A percentile compares a stretch with the other conserved stretches of the same genome.
Conservation (phyloP, 2,797 vertebrate genomes). For the Chiroxiphia lanceolata region DNA sequence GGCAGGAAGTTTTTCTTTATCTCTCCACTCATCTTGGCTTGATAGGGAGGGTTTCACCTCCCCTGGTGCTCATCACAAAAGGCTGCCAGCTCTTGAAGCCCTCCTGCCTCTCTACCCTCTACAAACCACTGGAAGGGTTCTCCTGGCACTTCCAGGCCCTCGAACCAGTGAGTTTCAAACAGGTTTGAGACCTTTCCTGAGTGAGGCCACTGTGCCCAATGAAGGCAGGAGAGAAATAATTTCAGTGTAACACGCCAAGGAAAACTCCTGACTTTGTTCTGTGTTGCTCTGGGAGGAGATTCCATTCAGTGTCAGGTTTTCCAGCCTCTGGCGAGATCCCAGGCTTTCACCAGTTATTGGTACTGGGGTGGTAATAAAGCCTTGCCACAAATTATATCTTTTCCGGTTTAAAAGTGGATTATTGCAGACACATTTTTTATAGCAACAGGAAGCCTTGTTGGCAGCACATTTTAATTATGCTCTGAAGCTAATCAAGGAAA, state of each 20-base stretch:
- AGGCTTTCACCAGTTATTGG: neutral
- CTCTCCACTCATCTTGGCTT: neutral
- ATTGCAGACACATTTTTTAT: neutral
- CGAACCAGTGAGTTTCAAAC: accelerated
- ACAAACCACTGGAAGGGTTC: neutral
- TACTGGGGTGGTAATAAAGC: neutral
- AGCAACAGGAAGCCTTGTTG: constrained; percentile 8
- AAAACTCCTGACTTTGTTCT: accelerated
- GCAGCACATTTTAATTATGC: neutral
- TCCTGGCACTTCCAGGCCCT: neutral
- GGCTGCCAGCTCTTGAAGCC: neutral
- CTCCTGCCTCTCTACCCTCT: neutral
- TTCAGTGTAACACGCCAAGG: neutral
- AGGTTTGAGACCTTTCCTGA: neutral
- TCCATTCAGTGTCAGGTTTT: neutral
- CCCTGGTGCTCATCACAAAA: neutral
- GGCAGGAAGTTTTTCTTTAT: neutral
- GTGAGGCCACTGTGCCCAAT: accelerated
- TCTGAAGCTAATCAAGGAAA: constrained; percentile 5
- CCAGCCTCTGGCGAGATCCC: neutral
- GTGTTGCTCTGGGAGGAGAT: too few species aligned
- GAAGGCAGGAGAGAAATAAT: neutral
- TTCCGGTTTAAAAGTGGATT: neutral
- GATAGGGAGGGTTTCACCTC: neutral
- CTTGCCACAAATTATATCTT: neutral